Percentiles rank a stretch among this genome's conserved stretches.
Conservation (phyloP, 2,888 invertebrate species). For the Trachelus stipa region DNA sequence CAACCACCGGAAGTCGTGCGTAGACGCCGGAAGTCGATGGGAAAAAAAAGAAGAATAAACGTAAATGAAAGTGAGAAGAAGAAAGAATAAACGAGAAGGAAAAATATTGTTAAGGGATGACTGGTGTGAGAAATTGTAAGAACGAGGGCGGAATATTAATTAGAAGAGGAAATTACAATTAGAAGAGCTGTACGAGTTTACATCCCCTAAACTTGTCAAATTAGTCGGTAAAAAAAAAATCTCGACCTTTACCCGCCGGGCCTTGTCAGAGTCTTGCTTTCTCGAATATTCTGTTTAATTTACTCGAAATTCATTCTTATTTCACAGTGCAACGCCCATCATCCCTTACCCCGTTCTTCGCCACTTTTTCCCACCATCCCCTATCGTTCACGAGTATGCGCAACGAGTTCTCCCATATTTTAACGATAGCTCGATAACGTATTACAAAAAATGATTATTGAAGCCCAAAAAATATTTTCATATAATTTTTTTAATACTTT, state of each 20-base stretch:
- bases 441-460: background rate
- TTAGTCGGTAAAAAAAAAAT: background rate
- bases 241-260: background rate
- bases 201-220: background rate
- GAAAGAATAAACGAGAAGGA: background rate
- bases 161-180: background rate
- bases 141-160: background rate
- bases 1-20: background rate
- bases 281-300: slow-evolving; percentile 28
- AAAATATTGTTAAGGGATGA: background rate
- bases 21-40: background rate
- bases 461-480: background rate
- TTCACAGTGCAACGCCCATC: slow-evolving; percentile 21
- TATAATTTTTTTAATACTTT: background rate
- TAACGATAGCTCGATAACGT: background rate
- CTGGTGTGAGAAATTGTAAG: background rate
- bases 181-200: background rate
- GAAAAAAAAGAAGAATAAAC: background rate
- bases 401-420: slow-evolving; percentile 3
- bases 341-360: slow-evolving; percentile 5
- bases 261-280: background rate
- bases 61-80: background rate
- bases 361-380: slow-evolving; percentile 9
- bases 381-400: slow-evolving; percentile 10
- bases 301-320: slow-evolving; percentile 27